A percentile compares a stretch with the other conserved stretches of the same genome.
phyloP scores from a whole-genome alignment of 2,888 invertebrate species.

The Ganaspis brasiliensis region DNA sequence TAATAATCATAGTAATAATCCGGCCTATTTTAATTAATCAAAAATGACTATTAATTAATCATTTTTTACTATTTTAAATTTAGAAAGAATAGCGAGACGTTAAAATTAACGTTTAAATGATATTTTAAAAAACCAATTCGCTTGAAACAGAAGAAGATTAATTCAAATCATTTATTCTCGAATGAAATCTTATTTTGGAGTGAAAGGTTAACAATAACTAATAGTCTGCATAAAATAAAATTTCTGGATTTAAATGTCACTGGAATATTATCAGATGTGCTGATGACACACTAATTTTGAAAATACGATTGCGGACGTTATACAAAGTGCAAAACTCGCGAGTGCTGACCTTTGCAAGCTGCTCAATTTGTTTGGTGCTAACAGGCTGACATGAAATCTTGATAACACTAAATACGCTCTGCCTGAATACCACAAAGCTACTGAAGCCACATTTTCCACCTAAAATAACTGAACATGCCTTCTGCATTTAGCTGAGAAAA shows the following conservation, averaged over 20 bases:
- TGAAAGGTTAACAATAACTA: too few relatives aligned
- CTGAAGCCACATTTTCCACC: background rate
- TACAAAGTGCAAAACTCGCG: background rate
- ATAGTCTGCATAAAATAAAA: background rate
- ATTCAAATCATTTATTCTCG: too few relatives aligned
- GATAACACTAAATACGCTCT: slow-evolving; percentile 27
- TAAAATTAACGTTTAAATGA: too few relatives aligned
- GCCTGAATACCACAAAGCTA: slow-evolving; percentile 2
- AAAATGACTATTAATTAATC: too few relatives aligned
- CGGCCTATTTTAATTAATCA: too few relatives aligned
- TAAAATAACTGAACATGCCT: background rate
- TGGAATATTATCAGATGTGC: background rate
- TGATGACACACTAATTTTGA: slow-evolving; percentile 13
- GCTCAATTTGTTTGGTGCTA: slow-evolving; percentile 24
- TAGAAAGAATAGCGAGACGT: too few relatives aligned
- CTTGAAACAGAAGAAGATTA: too few relatives aligned
- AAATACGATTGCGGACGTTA: slow-evolving; percentile 1
- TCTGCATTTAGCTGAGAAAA: background rate
- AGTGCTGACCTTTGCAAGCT: slow-evolving; percentile 33
- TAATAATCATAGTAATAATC: too few relatives aligned
- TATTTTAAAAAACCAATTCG: background rate
- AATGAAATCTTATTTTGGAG: too few relatives aligned
- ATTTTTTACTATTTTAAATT: too few relatives aligned
- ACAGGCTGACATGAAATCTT: slow-evolving; percentile 26
- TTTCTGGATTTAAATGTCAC: slow-evolving; percentile 9